Evolutionary conservation across 2,797 vertebrate species (phyloP), one percentile per base, ranked within the genome.

Genomic region (Bucorvus abyssinicus): DNA sequence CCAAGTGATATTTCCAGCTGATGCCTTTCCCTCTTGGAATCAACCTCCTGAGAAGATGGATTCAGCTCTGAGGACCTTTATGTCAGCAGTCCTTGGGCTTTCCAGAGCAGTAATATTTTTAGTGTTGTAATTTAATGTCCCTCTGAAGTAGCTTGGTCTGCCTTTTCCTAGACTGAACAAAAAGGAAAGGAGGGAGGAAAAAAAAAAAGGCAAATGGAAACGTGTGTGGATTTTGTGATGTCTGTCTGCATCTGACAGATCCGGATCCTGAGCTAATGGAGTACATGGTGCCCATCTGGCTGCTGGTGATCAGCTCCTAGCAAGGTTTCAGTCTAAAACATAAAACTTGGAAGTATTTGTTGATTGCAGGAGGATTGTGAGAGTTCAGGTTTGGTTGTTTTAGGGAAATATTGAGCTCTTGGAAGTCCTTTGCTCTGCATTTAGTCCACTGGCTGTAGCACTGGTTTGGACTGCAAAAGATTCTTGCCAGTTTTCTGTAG

Each of bases 51-150:
- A 55, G 76, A 68, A 93, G 89, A 87, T 59, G 57, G 50, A 88
- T 93, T 93, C 65, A 30, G 65, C 94, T 93, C 89, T 27, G 79
- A 84, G 81, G 87, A 84, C 73, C 57, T 95, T 68, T 80, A 30
- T 63, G 70, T 90, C 70, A 89, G 70, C 71, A 84, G 83, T 84
- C 65, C 55, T 92, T 61, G 34, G 81, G 27, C 70, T 89, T 92
- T 85, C 68, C 52, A 75, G 75, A 85, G 71, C 3, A 94, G 60
- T 67, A 27, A n/a, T 82, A 73, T 68, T 93, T 90, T 86, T 74
- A 80, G 22, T 30, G 17, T 65, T 69, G 65, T 87, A 52, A 77
- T 91, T 91, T 89, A 92, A 68, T 42, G 53, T 74, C n/a, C 52
- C 34, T 68, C 49, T 80, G 56, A 85, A 92, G 61, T 69, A 87